Percentiles rank a stretch among this genome's conserved stretches.
Conservation (phyloP, 2,888 invertebrate species). For the Caenorhabditis zanzibari region DNA sequence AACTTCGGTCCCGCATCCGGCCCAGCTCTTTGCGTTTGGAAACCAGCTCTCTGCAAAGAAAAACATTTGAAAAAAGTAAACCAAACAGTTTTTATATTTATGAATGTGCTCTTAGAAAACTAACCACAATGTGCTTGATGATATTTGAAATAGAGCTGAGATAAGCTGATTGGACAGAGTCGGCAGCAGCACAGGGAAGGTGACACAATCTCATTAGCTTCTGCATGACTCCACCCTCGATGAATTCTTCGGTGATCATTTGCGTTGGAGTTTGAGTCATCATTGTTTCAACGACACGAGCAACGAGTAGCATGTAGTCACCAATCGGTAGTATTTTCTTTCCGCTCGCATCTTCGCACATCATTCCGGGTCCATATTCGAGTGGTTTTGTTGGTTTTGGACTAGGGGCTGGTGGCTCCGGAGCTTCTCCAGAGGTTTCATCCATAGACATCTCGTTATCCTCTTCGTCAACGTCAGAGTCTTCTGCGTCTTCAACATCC, state of each 20-base stretch:
- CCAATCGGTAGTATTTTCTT: slow-evolving; percentile 75
- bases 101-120: not conserved
- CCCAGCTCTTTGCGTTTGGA: slow-evolving; percentile 48
- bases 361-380: slow-evolving; percentile 66
- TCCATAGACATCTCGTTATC: slow-evolving; percentile 75
- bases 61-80: no score
- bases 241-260: slow-evolving; percentile 71
- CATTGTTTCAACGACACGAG: slow-evolving; percentile 75
- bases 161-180: slow-evolving; percentile 56
- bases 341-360: slow-evolving; percentile 67
- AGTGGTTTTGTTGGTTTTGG: slow-evolving; percentile 30
- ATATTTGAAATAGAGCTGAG: slow-evolving; percentile 72
- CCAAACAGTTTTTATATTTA: no score
- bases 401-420: slow-evolving; percentile 37
- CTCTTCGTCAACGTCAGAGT: slow-evolving; percentile 70
- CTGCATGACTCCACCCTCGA: slow-evolving; percentile 61
- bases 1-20: slow-evolving; percentile 51
- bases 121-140: slow-evolving; percentile 71
- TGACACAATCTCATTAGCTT: slow-evolving; percentile 66
- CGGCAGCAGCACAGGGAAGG: slow-evolving; percentile 55
- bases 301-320: slow-evolving; percentile 76
- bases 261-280: slow-evolving; percentile 68
- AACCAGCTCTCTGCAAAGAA: slow-evolving; percentile 54
- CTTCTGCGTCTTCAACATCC: slow-evolving; percentile 59
- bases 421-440: slow-evolving; percentile 66